These are phyloP conservation scores for Brachionus manjavacas DNA, from an alignment of 1,140 invertebrate species.

Conservation along the genomic window DNA sequence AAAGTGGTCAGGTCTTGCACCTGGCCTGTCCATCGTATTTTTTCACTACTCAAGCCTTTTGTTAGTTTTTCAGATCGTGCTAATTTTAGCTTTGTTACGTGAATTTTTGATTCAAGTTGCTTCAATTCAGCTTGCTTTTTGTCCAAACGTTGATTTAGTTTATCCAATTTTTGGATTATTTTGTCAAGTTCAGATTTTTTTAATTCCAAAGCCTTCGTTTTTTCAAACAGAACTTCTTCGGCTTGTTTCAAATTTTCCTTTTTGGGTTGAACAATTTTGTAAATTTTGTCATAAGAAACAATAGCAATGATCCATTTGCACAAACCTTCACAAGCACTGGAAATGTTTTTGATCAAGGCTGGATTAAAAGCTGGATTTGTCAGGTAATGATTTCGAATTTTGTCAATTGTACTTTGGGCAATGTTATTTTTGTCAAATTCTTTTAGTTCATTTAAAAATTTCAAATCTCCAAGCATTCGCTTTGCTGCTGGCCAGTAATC, in stretches of 20 bases:
- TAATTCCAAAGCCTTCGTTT: constrained; percentile 51
- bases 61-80: constrained; percentile 56
- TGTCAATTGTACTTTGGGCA: constrained; percentile 55
- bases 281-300: constrained; percentile 55
- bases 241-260: constrained; percentile 51
- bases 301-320: constrained; percentile 57
- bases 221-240: constrained; percentile 49
- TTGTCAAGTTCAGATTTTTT: constrained; percentile 55
- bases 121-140: constrained; percentile 59
- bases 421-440: constrained; percentile 72
- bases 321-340: constrained; percentile 57
- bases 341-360: constrained; percentile 54
- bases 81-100: constrained; percentile 56
- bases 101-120: constrained; percentile 56
- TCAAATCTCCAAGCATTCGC: background rate
- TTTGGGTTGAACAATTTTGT: constrained; percentile 57
- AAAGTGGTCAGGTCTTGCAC: constrained; percentile 51
- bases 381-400: constrained; percentile 54
- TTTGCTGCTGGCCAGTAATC: constrained; percentile 55
- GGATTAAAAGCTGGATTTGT: constrained; percentile 56
- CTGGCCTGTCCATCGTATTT: constrained; percentile 56
- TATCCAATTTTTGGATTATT: constrained; percentile 53
- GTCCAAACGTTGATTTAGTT: constrained; percentile 50
- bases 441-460: constrained; percentile 54
- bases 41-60: constrained; percentile 57